Conservation (phyloP, 2,113 vertebrate genomes). For the Lamprotornis superbus region DNA sequence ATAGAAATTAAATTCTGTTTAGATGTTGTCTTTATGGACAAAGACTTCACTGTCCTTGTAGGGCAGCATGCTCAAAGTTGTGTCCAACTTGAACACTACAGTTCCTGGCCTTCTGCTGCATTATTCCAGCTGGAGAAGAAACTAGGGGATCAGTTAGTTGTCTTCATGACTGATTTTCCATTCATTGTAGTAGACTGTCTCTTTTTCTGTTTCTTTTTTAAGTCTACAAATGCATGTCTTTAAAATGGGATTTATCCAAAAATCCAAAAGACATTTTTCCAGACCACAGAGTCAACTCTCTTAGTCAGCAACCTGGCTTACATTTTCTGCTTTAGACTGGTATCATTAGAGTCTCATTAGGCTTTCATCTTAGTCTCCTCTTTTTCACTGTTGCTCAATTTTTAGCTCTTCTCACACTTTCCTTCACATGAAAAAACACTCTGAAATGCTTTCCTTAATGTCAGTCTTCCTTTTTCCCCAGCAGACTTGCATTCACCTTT, state of each 20-base stretch:
- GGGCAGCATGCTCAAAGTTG: neutral
- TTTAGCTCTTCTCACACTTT: neutral
- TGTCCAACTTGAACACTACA: neutral
- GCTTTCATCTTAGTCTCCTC: neutral
- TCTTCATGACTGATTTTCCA: neutral
- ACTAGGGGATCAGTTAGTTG: neutral
- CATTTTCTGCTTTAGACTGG: neutral
- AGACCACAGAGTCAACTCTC: neutral
- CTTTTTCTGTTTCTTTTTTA: neutral
- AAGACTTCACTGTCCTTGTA: neutral
- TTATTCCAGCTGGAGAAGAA: neutral
- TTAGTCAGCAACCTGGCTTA: neutral
- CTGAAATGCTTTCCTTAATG: neutral
- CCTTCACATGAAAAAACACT: neutral
- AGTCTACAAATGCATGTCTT: neutral
- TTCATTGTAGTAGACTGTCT: neutral
- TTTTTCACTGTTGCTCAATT: neutral
- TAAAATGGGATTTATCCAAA: neutral
- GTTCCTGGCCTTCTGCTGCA: neutral
- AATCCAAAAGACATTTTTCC: neutral
- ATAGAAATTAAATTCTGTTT: neutral
- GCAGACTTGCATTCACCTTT: neutral
- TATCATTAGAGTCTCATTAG: neutral
- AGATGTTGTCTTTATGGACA: neutral
- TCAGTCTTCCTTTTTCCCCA: neutral